Evolutionary conservation across 1,140 invertebrate species (phyloP).

Genomic region (Zaprionus kolodkinae): DNA sequence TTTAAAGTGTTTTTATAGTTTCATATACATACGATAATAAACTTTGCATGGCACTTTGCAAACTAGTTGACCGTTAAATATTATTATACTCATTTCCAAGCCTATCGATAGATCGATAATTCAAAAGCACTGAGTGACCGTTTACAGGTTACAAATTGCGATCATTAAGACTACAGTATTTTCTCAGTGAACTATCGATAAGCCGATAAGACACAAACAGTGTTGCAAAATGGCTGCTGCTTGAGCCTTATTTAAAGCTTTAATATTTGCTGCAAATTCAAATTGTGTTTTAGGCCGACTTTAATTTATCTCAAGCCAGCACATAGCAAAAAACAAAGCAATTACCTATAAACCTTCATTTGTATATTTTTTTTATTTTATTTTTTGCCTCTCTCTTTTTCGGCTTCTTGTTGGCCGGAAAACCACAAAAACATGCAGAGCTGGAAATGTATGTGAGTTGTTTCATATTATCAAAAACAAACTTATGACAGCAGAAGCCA

Average conservation of each 20-base stretch:
- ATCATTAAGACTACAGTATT: background rate
- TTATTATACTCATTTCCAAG: background rate
- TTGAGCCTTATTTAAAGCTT: background rate
- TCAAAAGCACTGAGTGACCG: background rate
- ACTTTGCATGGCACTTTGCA: background rate
- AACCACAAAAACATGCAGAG: constrained; percentile 19
- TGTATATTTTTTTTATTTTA: constrained; percentile 42
- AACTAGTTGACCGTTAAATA: background rate
- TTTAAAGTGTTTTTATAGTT: background rate
- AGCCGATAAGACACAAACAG: background rate
- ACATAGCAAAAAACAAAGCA: constrained; percentile 37
- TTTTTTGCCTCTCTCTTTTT: constrained; percentile 6
- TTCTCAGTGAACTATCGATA: background rate
- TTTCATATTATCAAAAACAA: constrained; percentile 77
- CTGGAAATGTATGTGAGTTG: constrained; percentile 50
- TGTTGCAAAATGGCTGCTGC: too few species aligned
- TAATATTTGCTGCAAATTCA: background rate
- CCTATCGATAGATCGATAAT: background rate
- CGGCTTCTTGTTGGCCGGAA: constrained; percentile 18
- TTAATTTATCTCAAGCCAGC: constrained; percentile 7
- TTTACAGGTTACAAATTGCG: background rate
- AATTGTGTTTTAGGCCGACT: constrained; percentile 1
- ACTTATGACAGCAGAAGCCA: constrained; percentile 46
- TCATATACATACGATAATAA: background rate
- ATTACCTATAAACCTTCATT: constrained; percentile 58